Evolutionary conservation across 1,140 invertebrate species (phyloP).

Genomic region (Bombyx mori): DNA sequence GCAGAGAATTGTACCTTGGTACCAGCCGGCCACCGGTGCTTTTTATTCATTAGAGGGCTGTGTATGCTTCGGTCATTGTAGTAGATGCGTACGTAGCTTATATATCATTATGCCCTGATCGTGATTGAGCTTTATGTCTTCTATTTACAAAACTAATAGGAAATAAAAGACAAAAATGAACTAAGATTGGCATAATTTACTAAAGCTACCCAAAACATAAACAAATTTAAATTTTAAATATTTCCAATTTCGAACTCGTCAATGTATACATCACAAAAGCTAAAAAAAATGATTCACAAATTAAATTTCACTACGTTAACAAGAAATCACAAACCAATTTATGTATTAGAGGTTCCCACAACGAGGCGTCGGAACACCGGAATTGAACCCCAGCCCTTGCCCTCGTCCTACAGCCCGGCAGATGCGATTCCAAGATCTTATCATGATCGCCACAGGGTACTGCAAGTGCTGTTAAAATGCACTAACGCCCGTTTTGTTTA

Average conservation of each 20-base stretch:
- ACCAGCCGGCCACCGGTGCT: constrained; percentile 34
- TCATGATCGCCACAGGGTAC: constrained; percentile 46
- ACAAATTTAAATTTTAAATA: neutral
- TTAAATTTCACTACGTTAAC: too few relatives aligned
- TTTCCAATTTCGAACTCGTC: too few relatives aligned
- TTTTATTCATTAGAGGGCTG: constrained; percentile 62
- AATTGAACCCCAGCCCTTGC: constrained; percentile 47
- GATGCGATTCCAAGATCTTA: constrained; percentile 60
- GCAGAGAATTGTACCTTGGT: constrained; percentile 26
- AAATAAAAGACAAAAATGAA: constrained; percentile 33
- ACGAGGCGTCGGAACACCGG: constrained; percentile 36
- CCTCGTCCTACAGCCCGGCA: constrained; percentile 26
- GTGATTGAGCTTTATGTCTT: constrained; percentile 43
- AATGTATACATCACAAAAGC: too few relatives aligned
- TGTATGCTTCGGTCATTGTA: constrained; percentile 49
- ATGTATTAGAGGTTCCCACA: constrained; percentile 46
- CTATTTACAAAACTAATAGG: constrained; percentile 27
- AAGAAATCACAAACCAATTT: constrained; percentile 35
- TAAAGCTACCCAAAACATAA: neutral
- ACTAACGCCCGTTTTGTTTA: constrained; percentile 34
- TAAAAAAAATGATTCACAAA: too few relatives aligned
- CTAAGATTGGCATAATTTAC: constrained; percentile 8
- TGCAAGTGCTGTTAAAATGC: constrained; percentile 47
- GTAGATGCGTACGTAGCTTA: constrained; percentile 42
- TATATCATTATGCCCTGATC: constrained; percentile 48